A percentile compares a stretch with the other conserved stretches of the same genome.
Evolutionary conservation across 2,113 vertebrate genomes (phyloP).

Genomic region (Istiophorus platypterus): DNA sequence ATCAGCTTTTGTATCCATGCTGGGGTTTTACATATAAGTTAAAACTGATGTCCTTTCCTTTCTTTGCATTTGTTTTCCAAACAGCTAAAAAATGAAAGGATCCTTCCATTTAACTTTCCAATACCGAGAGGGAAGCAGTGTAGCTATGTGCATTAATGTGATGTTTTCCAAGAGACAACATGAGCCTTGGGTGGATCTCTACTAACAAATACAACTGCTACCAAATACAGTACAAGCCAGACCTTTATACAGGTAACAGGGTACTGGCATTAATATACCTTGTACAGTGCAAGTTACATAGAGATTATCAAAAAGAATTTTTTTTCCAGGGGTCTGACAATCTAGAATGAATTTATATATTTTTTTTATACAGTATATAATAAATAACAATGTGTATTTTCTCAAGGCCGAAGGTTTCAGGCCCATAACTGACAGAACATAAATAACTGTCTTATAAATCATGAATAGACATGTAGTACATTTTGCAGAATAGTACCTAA

Average conservation of each 20-base stretch:
- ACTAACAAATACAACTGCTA: conserved; percentile 16
- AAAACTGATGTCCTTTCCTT: not conserved
- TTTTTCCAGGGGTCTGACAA: not conserved
- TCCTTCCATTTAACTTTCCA: conserved; percentile 16
- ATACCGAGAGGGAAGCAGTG: not conserved
- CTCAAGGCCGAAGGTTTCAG: not conserved
- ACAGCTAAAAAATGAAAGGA: conserved; percentile 35
- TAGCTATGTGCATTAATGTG: not conserved
- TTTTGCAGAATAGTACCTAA: conserved; percentile 4
- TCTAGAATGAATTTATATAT: not conserved
- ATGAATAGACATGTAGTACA: not conserved
- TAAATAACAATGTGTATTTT: not conserved
- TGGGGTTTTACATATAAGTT: not conserved
- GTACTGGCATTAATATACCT: not conserved
- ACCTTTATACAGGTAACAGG: conserved; percentile 22
- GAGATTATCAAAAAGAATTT: not conserved
- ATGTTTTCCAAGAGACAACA: not conserved
- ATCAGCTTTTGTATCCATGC: not conserved
- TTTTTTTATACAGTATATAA: not conserved
- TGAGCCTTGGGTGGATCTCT: conserved; percentile 12
- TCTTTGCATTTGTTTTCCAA: not conserved
- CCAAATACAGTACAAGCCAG: conserved; percentile 25
- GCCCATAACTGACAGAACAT: conserved; percentile 2
- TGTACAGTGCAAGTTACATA: not conserved
- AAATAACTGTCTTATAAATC: conserved; percentile 6